phyloP scores from a whole-genome alignment of 2,113 vertebrate genomes.

The Lathamus discolor region DNA sequence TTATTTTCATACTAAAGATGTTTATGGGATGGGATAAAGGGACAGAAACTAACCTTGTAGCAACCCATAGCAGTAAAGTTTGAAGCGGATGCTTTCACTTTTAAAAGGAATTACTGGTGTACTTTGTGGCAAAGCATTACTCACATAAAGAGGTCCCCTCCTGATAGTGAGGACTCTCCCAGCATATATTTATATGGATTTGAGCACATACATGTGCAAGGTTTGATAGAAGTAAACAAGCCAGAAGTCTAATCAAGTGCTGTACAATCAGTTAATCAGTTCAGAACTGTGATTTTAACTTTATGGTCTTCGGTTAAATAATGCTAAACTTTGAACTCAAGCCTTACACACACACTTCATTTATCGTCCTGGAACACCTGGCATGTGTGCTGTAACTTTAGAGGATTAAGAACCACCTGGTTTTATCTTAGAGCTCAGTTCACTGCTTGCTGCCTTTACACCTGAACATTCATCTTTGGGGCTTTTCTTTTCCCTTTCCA shows the following conservation, averaged over 20 bases:
- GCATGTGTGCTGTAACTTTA: neutral
- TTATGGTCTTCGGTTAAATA: neutral
- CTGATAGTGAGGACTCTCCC: neutral
- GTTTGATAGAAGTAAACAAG: neutral
- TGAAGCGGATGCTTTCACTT: slow-evolving; percentile 6
- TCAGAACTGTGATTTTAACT: neutral
- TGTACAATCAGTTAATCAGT: neutral
- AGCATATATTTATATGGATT: neutral
- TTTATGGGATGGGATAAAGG: slow-evolving; percentile 9
- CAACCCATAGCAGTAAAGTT: neutral
- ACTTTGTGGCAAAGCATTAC: slow-evolving; percentile 17
- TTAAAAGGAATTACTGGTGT: slow-evolving; percentile 27
- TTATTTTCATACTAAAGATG: neutral
- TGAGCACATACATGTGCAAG: neutral
- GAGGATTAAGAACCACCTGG: slow-evolving; percentile 6
- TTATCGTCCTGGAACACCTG: neutral
- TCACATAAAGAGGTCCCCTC: neutral
- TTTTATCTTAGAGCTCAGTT: slow-evolving; percentile 31
- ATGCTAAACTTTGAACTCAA: neutral
- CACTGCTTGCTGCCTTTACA: slow-evolving; percentile 56
- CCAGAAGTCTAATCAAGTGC: neutral
- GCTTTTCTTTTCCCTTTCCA: neutral
- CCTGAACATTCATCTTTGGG: slow-evolving; percentile 14
- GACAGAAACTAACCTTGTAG: slow-evolving; percentile 2
- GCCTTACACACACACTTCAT: neutral